Conservation (phyloP, 1,140 invertebrate genomes). For the Sycophila sp. region DNA sequence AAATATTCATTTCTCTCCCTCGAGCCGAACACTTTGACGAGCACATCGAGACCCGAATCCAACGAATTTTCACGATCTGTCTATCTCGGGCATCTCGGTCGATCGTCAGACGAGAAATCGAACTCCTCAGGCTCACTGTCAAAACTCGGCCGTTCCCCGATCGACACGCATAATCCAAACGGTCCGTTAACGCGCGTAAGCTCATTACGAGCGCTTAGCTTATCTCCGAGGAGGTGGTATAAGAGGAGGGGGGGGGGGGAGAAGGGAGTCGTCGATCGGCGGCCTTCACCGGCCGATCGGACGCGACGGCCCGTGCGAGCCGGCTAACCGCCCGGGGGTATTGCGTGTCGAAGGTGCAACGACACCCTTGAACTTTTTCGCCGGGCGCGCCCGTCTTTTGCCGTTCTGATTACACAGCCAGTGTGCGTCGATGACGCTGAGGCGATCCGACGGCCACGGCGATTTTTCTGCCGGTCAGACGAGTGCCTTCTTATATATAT, state of each 20-base stretch:
- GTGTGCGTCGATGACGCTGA: background rate
- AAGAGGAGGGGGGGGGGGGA: too few relatives aligned
- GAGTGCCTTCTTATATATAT: too few relatives aligned
- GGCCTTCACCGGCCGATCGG: conserved; percentile 52
- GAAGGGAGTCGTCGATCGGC: too few relatives aligned
- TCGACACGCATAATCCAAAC: conserved; percentile 8
- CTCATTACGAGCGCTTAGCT: conserved; percentile 46
- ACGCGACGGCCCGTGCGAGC: conserved; percentile 57
- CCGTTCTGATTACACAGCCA: background rate
- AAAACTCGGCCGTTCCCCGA: background rate
- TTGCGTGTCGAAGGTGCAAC: conserved; percentile 52
- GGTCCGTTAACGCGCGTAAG: conserved; percentile 26
- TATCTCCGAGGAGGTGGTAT: background rate
- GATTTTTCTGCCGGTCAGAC: background rate
- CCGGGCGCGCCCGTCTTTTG: background rate
- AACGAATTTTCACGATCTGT: too few relatives aligned
- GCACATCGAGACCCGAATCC: too few relatives aligned
- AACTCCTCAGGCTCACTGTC: too few relatives aligned
- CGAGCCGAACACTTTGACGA: too few relatives aligned
- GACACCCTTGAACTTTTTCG: conserved; percentile 14
- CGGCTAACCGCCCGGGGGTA: conserved; percentile 59
- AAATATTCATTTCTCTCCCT: too few relatives aligned
- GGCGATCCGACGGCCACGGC: background rate
- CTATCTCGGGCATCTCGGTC: too few relatives aligned
- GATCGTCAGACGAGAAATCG: too few relatives aligned